Evolutionary conservation across 2,888 invertebrate genomes (phyloP), one percentile per base, ranked within the genome.

Genomic region (Sipha maydis): DNA sequence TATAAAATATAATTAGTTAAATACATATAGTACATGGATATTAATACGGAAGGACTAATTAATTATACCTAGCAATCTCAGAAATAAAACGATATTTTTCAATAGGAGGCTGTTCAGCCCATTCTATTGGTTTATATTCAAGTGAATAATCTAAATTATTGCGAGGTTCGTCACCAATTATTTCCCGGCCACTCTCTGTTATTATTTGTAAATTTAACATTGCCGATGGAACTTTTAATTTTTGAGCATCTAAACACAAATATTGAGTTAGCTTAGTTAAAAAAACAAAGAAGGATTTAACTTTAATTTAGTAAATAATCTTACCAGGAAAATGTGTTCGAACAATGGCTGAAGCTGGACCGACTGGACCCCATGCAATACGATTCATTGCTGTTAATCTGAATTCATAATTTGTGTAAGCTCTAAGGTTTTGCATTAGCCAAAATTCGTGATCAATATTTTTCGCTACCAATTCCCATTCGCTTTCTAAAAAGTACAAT

Each of bases 381-480:
- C 95, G 95, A 92, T 99, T 99, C 90, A 95, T 94, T 0, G 98
- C 97, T 0, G 97, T 95, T 56, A 99, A 93, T 89, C 98, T 94
- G 93, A 99, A 98, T 90, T 97, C 95, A 92, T 99, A 98, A 91
- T 95, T 95, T 54, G 95, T 95, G 90, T 95, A 94, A 0, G 97
- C 95, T 85, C 94, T 93, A n/a, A 99, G 93, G 90, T 95, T 95
- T 90, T 94, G 94, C 1, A 98, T 94, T 28, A 98, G 93, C 92
- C 95, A 98, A 92, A 97, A 98, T 92, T 99, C 99, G 91, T 98
- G 97, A 92, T 98, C 97, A 90, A 98, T 97, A 91, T 97, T 97
- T 90, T 95, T 95, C 5, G 96, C 96, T 38, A 96, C 94, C 78
- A 96, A 95, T 31, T 94, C 94, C 99, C 99, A 99, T 80, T 96